These are phyloP conservation scores for Mungos mungo DNA, from an alignment of 2,113 vertebrate species.

Conservation along the genomic window DNA sequence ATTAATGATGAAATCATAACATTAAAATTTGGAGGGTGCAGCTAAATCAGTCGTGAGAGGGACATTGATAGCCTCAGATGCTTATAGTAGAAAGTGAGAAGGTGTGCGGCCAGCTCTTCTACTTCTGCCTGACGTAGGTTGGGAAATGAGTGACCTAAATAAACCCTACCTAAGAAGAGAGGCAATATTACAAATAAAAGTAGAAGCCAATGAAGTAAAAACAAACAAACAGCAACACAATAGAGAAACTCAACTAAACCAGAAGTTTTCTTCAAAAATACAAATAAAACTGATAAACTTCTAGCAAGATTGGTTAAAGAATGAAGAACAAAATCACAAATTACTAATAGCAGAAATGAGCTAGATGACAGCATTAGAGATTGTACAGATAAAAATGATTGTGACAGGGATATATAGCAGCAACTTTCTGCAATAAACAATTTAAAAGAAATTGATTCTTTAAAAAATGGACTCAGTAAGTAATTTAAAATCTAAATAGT, in stretches of 20 bases:
- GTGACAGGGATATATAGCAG: accelerated
- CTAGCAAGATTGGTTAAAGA: neutral
- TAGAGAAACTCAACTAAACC: neutral
- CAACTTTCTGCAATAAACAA: neutral
- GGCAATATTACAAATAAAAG: neutral
- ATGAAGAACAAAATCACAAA: neutral
- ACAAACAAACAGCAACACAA: neutral
- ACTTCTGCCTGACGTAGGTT: neutral
- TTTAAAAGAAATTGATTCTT: neutral
- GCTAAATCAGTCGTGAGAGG: neutral
- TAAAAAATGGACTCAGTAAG: neutral
- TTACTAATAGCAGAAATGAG: neutral
- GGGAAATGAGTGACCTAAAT: neutral
- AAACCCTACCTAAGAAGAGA: neutral
- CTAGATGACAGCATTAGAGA: neutral
- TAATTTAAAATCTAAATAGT: neutral
- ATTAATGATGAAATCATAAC: neutral
- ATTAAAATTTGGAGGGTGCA: neutral
- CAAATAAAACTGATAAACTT: neutral
- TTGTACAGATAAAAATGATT: neutral
- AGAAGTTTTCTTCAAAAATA: neutral
- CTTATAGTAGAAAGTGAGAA: too few relatives aligned
- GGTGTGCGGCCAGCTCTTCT: neutral
- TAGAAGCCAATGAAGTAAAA: neutral
- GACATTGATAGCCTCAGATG: neutral